Percentiles rank a stretch among this genome's conserved stretches.
Evolutionary conservation across 1,140 invertebrate genomes (phyloP).

Genomic region (Drosophila pachea): DNA sequence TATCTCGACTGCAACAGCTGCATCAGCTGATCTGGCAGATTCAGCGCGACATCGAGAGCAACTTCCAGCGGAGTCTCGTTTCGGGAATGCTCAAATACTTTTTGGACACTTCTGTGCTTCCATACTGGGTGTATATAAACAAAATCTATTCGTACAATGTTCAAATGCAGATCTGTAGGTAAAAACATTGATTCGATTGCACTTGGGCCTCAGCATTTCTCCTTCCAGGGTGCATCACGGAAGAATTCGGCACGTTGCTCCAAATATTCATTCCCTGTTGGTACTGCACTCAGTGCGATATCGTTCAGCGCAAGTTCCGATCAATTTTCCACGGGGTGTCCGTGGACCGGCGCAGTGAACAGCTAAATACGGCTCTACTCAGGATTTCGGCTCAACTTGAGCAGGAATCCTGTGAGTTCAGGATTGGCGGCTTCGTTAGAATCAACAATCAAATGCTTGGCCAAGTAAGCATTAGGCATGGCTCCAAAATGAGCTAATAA

Average conservation of each 20-base stretch:
- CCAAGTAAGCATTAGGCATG: background rate
- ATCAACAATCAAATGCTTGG: constrained; percentile 32
- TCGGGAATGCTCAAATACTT: constrained; percentile 26
- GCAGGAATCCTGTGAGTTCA: constrained; percentile 28
- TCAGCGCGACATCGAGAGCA: constrained; percentile 20
- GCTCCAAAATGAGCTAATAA: background rate
- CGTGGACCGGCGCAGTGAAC: constrained; percentile 12
- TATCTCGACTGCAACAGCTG: constrained; percentile 17
- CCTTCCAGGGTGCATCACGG: constrained; percentile 5
- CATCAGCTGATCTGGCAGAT: constrained; percentile 26
- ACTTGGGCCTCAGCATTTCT: background rate
- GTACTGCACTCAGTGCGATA: constrained; percentile 33
- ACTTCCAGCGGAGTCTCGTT: constrained; percentile 19
- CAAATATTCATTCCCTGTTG: constrained; percentile 32
- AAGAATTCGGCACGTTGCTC: constrained; percentile 19
- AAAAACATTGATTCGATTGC: background rate
- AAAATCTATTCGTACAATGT: background rate
- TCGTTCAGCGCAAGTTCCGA: constrained; percentile 26
- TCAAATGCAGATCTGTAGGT: constrained; percentile 25
- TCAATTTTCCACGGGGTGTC: constrained; percentile 20
- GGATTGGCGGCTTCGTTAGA: constrained; percentile 15
- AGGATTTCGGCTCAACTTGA: constrained; percentile 26
- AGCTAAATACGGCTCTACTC: constrained; percentile 15
- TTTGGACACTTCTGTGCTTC: constrained; percentile 21
- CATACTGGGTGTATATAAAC: constrained; percentile 33